Base-by-base conservation (phyloP, 2,113 vertebrate genomes). In the Nerophis lumbriciformis region DNA sequence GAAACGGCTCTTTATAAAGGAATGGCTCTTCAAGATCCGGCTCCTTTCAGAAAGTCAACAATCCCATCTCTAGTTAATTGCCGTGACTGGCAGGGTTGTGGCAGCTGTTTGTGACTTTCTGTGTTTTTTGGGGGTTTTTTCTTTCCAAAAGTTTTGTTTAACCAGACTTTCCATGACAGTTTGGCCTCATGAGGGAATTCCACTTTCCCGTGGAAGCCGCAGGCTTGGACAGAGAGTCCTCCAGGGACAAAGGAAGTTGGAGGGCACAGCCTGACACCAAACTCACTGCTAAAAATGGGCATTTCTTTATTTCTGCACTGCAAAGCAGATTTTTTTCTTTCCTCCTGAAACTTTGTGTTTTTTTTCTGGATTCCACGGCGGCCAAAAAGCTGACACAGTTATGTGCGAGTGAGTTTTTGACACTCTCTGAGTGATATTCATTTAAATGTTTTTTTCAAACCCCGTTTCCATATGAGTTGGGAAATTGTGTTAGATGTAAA, bases 91-190 rank as follows among this genome's bases (percentile, higher is more conserved):
- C 8, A 39, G 9, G 15, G n/a, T 56, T 56, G 54, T 16, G 19
- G 19, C 5, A 4, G 37, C 6, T 51, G 35, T 55, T 6, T 8
- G 3, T 8, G 15, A 12, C 10, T 21, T 7, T 12, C 9, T 42
- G 9, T 19, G 2, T 19, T 14, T 11, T 16, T 56, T 16, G 12
- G 9, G n/a, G n/a, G n/a, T 53, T 13, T 35, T 28, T 28, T 57
- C 19, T 6, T 12, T 38, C 38, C 10, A n/a, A 57, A 57, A 57
- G 55, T 57, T 57, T 44, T 42, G 38, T 21, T 16, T 57, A 57
- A 57, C 55, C 16, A 44, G 55, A 57, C 5, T 57, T 44, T 12
- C 55, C 38, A 16, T 57, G 55, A 44, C 55, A 57, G 38, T 11
- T 44, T 6, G 38, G n/a, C 55, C 8, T 57, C 55, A n/a, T 44